Base-by-base conservation (phyloP, 2,113 vertebrate species). In the Paracanthobrama guichenoti region DNA sequence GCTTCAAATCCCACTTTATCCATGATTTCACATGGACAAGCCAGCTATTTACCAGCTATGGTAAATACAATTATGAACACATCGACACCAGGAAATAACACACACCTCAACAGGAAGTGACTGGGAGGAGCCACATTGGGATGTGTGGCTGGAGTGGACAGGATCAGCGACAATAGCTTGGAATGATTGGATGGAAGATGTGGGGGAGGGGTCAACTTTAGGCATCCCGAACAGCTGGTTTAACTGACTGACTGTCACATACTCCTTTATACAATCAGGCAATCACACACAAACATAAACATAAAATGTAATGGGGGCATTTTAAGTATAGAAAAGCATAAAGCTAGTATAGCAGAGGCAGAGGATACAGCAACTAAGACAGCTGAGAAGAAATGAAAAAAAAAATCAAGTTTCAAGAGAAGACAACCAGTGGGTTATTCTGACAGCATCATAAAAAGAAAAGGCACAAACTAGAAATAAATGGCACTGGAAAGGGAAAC, bases 191-290 rank as follows among this genome's bases (percentile, higher is more conserved):
- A 88, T 73, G 72, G 93, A 90, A 87, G 93, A 86, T 75, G 90
- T 44, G 66, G 93, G 89, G 35, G 88, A 92, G 83, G 90, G 31
- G 78, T 91, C 90, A 13, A 91, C 81, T 90, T 66, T 87, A 88
- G 92, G 90, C 88, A 91, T 88, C 71, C 95, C 95, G 93, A 96
- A 94, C 81, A 96, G 94, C 88, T 92, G 95, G 18, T 94, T 95
- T 87, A 97, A 94, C 90, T 98, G 97, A 91, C 96, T 96, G 91
- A 97, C 84, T 2, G 96, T 97, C 94, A 97, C 91, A 44, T 97
- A 97, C 91, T 98, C 95, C 93, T 94, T 95, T 84, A 85, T 82
- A 80, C 79, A 66, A 28, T 57, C 67, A 50, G 57, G 78, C 9
- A 55, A 46, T n/a, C 24, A n/a, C 57, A 55, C 28, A 85, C 48